A percentile compares a stretch with the other conserved stretches of the same genome.
Evolutionary conservation across 2,797 vertebrate genomes (phyloP).

Genomic region (Sebastes trivittatus): DNA sequence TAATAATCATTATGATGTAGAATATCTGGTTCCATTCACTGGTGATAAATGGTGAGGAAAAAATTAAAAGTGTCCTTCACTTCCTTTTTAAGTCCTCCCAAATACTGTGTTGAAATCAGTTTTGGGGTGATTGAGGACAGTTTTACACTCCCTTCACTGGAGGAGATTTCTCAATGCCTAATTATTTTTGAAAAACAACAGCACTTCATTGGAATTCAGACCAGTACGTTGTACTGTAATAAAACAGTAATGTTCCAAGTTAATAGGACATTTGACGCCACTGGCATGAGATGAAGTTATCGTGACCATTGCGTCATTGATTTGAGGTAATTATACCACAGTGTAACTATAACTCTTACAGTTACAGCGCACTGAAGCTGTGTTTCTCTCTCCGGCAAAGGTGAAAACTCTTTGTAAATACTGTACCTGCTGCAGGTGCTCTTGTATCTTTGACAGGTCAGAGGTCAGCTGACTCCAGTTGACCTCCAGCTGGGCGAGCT

Average conservation of each 20-base stretch:
- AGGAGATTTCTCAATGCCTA: constrained; percentile 22
- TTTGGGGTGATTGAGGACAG: too few relatives aligned
- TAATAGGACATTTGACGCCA: not conserved
- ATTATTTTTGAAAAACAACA: constrained; percentile 61
- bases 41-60: constrained; percentile 50
- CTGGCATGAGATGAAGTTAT: not conserved
- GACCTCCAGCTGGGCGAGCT: constrained; percentile 83
- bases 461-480: constrained; percentile 85
- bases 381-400: not conserved
- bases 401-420: not conserved
- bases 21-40: constrained; percentile 48
- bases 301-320: not conserved
- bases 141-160: constrained; percentile 37
- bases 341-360: not conserved
- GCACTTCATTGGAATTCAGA: not conserved
- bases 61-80: constrained; percentile 36
- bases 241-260: not conserved
- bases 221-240: too few relatives aligned
- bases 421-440: constrained; percentile 87
- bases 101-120: too few relatives aligned
- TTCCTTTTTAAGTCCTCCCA: constrained; percentile 16
- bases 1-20: constrained; percentile 10
- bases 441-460: constrained; percentile 82
- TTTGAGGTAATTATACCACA: not conserved
- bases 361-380: not conserved